A percentile compares a stretch with the other conserved stretches of the same genome.
Evolutionary conservation across 2,888 invertebrate species (phyloP).

Genomic region (Onthophagus sagittarius): DNA sequence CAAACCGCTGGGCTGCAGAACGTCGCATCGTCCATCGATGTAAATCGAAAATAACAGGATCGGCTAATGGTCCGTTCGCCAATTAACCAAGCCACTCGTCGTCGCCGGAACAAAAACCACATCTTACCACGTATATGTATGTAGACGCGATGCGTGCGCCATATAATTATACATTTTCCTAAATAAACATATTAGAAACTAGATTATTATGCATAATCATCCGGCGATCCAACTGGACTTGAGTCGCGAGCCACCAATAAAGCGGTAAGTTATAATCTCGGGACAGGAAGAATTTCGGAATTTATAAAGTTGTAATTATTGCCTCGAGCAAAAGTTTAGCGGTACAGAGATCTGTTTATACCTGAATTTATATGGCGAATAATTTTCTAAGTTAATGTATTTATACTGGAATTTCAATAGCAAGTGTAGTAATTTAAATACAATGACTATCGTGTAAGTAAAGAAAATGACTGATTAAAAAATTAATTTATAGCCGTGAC

Average conservation of each 20-base stretch:
- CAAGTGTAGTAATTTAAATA: too few species aligned
- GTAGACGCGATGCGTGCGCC: neutral
- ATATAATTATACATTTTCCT: neutral
- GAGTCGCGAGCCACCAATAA: neutral
- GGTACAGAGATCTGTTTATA: neutral
- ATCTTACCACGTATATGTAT: neutral
- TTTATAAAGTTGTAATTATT: neutral
- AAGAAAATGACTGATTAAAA: too few species aligned
- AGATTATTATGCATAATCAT: neutral
- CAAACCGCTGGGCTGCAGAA: neutral
- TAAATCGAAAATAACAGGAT: constrained; percentile 12
- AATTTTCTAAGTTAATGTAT: too few species aligned
- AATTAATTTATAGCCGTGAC: too few species aligned
- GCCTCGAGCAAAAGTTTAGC: neutral
- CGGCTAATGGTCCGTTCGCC: constrained; percentile 8
- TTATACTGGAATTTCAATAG: too few species aligned
- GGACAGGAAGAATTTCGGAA: neutral
- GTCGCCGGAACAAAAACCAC: constrained; percentile 1
- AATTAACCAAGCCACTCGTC: neutral
- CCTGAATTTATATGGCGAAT: neutral
- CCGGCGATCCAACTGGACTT: neutral
- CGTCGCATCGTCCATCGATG: neutral
- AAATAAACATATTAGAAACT: neutral
- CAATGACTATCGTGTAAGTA: too few species aligned
- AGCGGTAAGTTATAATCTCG: neutral